These are phyloP conservation scores for Eupithecia dodoneata DNA, from an alignment of 2,888 invertebrate species.

Conservation along the genomic window DNA sequence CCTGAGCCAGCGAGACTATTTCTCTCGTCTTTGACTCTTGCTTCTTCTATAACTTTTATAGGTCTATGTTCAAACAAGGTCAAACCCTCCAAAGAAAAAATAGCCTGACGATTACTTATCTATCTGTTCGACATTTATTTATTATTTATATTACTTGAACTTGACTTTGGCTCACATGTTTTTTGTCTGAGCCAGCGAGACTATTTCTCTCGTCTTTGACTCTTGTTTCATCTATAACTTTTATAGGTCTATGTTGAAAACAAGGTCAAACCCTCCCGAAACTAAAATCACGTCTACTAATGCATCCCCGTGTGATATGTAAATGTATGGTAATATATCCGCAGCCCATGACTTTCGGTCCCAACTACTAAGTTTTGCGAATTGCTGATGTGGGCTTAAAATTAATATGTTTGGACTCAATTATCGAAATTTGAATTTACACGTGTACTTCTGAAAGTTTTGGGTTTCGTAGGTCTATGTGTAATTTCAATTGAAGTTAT, in stretches of 20 bases:
- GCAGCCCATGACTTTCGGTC: conserved; percentile 65
- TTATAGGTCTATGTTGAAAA: conserved; percentile 3
- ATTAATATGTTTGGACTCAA: conserved; percentile 79
- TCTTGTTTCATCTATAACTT: not conserved
- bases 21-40: not conserved
- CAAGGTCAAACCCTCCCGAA: conserved; percentile 24
- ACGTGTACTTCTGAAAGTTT: conserved; percentile 40
- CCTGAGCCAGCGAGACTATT: too few relatives aligned
- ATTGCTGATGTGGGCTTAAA: conserved; percentile 75
- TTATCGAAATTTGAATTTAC: conserved; percentile 56
- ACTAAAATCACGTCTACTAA: conserved; percentile 34
- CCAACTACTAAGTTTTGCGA: conserved; percentile 64
- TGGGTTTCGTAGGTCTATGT: conserved; percentile 28
- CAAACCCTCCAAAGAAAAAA: conserved; percentile 12
- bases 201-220: not conserved
- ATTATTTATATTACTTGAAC: too few relatives aligned
- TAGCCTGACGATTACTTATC: too few relatives aligned
- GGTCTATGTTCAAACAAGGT: conserved; percentile 12
- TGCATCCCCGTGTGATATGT: conserved; percentile 61
- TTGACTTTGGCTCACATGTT: too few relatives aligned
- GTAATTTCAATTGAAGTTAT: not conserved
- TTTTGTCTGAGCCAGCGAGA: too few relatives aligned
- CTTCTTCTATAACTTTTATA: not conserved
- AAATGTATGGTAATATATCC: conserved; percentile 72
- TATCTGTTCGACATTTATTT: too few relatives aligned